phyloP scores from a whole-genome alignment of 2,888 invertebrate species.

The Thereva unica region DNA sequence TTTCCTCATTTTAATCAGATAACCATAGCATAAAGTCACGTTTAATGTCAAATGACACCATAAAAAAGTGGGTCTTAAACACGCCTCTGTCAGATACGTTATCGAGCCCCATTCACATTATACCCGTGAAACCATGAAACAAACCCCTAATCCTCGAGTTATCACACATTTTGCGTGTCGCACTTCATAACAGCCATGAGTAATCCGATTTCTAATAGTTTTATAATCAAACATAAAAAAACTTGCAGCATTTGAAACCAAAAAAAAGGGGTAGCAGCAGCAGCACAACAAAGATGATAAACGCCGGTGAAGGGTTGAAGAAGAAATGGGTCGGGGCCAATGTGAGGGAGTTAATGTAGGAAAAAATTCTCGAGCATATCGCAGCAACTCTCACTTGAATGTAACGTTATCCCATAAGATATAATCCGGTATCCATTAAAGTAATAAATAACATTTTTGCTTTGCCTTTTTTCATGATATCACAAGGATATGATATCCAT shows the following conservation, averaged over 20 bases:
- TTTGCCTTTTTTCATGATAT: background rate
- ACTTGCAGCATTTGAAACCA: no score
- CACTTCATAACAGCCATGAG: background rate
- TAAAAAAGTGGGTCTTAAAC: no score
- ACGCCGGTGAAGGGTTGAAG: slow-evolving; percentile 5
- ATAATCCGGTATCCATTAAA: slow-evolving; percentile 33
- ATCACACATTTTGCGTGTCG: slow-evolving; percentile 11
- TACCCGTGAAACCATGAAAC: slow-evolving; percentile 10
- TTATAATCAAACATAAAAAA: slow-evolving; percentile 16
- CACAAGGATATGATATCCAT: slow-evolving; percentile 9
- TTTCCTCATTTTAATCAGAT: no score
- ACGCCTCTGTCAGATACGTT: no score
- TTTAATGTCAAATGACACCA: no score
- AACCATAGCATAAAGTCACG: no score
- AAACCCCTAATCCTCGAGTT: background rate
- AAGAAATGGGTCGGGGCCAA: no score
- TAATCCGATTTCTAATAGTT: slow-evolving; percentile 34
- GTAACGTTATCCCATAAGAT: slow-evolving; percentile 29
- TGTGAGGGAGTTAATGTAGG: no score
- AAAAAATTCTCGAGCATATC: background rate
- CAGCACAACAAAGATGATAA: background rate
- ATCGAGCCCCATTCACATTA: no score
- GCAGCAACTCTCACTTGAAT: slow-evolving; percentile 7
- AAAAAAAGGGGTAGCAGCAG: background rate
- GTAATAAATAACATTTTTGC: slow-evolving; percentile 34